Base-by-base conservation (phyloP, 53 echinoderm and acorn worm genomes). In the Holothuria leucospilota region DNA sequence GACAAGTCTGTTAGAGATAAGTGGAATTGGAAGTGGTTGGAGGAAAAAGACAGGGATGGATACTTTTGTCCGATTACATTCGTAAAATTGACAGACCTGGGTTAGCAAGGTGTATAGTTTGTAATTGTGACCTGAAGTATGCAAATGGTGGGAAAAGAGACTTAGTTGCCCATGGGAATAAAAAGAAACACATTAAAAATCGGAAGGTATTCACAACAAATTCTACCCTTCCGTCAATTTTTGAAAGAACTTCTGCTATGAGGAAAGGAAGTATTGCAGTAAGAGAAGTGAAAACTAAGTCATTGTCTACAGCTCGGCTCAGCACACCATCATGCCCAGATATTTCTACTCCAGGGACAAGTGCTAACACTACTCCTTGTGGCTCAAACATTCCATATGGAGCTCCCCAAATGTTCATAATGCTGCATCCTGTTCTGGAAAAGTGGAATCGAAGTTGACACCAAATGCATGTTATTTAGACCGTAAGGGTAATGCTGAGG, bases 351-450 rank as follows among this genome's bases (percentile, higher is more conserved):
- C 25, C 59, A 70, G 58, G 10, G 69, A 38, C 85, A 64, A 71
- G 71, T 34, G 26, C 14, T 53, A 67, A 56, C 6, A 34, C 39
- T 67, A 12, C n/a, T n/a, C n/a, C 30, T 26, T 10, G 15, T 29
- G 10, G 74, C 20, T 46, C 70, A 74, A 69, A 61, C 59, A 63
- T 89, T 39, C 89, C 84, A 26, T 89, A 89, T 75, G 89, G 89
- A n/a, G 66, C 83, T n/a, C 74, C 89, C 84, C 89, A 61, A 89
- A 89, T 71, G 69, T 89, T 8, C 89, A 89, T 83, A 73, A 72
- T 20, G 38, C 65, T 23, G 73, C 77, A 63, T 46, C 62, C 18
- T 89, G 89, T 46, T 75, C 89, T 24, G 78, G 84, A 59, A n/a
- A 84, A 63, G 51, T 74, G 69, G 39, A 61, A 77, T 24, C 39